Percentiles rank a stretch among this genome's conserved stretches.
These are phyloP conservation scores for Anthophora plumipes DNA, from an alignment of 2,888 invertebrate species.

Conservation along the genomic window DNA sequence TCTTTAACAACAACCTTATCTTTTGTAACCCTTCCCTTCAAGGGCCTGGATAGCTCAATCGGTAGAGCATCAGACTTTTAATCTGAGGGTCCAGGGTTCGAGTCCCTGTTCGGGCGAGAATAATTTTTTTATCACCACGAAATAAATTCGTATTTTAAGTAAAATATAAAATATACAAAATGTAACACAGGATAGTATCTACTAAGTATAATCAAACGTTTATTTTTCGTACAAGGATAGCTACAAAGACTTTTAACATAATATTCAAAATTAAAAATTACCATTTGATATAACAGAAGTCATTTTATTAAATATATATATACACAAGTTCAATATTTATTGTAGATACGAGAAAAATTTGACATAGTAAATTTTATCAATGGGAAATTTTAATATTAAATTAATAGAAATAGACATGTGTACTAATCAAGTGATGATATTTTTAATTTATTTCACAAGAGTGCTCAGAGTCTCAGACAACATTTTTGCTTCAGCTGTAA, in stretches of 20 bases:
- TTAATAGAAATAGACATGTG: conserved; percentile 33
- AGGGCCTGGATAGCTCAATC: conserved; percentile 78
- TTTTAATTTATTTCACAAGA: conserved; percentile 80
- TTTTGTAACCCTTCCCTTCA: neutral
- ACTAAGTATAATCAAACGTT: neutral
- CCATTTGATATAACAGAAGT: neutral
- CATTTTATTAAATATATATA: conserved; percentile 39
- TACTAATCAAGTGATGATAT: conserved; percentile 36
- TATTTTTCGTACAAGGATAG: neutral
- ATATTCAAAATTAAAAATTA: neutral
- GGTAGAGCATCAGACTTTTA: conserved; percentile 82
- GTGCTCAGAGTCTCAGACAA: conserved; percentile 83
- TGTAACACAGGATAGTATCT: neutral
- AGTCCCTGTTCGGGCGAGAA: conserved; percentile 80
- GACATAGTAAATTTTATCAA: neutral
- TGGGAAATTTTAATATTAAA: conserved; percentile 30
- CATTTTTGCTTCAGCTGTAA: conserved; percentile 86
- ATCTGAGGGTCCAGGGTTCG: conserved; percentile 81
- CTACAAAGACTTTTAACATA: neutral
- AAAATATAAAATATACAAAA: neutral
- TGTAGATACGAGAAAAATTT: conserved; percentile 6
- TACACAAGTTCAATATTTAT: neutral
- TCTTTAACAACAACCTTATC: neutral
- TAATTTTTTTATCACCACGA: conserved; percentile 61
- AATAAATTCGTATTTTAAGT: neutral